Evolutionary conservation across 2,888 invertebrate species (phyloP), one percentile per base, ranked within the genome.

Genomic region (Hybos culiciformis): DNA sequence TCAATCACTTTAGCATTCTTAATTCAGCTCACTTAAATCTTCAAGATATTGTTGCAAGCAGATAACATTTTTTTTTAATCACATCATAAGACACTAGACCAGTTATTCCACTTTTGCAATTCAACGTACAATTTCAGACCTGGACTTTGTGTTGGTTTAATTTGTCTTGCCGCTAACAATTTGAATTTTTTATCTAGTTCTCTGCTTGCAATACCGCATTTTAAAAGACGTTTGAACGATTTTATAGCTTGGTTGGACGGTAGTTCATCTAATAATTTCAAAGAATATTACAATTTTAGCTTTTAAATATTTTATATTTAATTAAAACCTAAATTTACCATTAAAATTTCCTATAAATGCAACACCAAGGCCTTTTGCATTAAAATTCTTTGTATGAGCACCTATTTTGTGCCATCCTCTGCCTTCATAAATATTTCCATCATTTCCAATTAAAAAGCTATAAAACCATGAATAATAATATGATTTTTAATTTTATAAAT

Each of bases 391-490:
- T 0, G 74, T 74, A 50, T 78, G 79, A 0, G 75, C 70, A 0
- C 78, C 79, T 8, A 67, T 64, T 31, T 68, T 66, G 5, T 71
- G 66, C 79, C 79, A 80, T 2, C 79, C 79, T 2, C 69, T 59
- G 1, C 78, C 80, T 60, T 79, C 78, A 51, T 78, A 80, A 9
- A 80, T 66, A 26, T 73, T 68, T 5, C 77, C 78, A 54, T 78
- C 77, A 21, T 74, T 73, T 6, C 78, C 78, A 42, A 80, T 68
- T 46, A 78, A 53, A 49, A 76, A 77, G 37, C 75, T 76, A n/a
- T n/a, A n/a, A n/a, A n/a, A n/a, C n/a, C n/a, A n/a, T n/a, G n/a
- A n/a, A n/a, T n/a, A n/a, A n/a, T n/a, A n/a, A n/a, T n/a, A n/a
- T n/a, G n/a, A n/a, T n/a, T n/a, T n/a, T n/a, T n/a, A n/a, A n/a